These are phyloP conservation scores for Lepilemur septentrionalis DNA, from an alignment of 2,797 vertebrate species.

Conservation along the genomic window DNA sequence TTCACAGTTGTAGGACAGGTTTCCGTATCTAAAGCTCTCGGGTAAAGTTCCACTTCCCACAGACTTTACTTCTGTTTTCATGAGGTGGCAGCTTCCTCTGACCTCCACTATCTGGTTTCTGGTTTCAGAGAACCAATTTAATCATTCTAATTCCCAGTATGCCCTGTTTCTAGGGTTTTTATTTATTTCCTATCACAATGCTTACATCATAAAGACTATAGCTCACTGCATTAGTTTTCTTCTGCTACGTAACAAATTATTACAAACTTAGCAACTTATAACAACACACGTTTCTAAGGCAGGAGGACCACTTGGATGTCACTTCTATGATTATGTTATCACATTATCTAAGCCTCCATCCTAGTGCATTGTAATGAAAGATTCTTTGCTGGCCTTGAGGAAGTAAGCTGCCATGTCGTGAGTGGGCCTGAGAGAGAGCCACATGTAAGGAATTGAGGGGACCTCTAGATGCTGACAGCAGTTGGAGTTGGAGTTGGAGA, in stretches of 20 bases:
- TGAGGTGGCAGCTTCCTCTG: neutral
- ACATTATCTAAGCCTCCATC: too few species aligned
- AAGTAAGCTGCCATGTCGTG: too few species aligned
- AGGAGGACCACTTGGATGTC: neutral
- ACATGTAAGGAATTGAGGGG: too few species aligned
- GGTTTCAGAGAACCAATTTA: neutral
- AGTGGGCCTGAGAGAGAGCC: too few species aligned
- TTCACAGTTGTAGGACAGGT: neutral
- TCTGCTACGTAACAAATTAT: neutral
- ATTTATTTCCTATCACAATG: neutral
- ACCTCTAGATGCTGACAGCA: too few species aligned
- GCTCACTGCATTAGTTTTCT: neutral
- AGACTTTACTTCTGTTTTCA: neutral
- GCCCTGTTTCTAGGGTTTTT: neutral
- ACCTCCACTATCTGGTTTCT: slow-evolving; percentile 35
- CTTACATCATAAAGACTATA: neutral
- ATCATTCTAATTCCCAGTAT: neutral
- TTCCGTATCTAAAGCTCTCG: neutral
- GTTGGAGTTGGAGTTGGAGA: neutral
- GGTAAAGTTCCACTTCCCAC: slow-evolving; percentile 8
- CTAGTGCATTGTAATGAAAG: too few species aligned
- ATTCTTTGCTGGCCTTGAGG: too few species aligned
- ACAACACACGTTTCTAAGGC: neutral
- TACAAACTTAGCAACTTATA: neutral
- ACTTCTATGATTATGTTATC: too few species aligned